A percentile compares a stretch with the other conserved stretches of the same genome.
These are phyloP conservation scores for Orchesella flavescens DNA, from an alignment of 2,888 invertebrate genomes.

Conservation along the genomic window DNA sequence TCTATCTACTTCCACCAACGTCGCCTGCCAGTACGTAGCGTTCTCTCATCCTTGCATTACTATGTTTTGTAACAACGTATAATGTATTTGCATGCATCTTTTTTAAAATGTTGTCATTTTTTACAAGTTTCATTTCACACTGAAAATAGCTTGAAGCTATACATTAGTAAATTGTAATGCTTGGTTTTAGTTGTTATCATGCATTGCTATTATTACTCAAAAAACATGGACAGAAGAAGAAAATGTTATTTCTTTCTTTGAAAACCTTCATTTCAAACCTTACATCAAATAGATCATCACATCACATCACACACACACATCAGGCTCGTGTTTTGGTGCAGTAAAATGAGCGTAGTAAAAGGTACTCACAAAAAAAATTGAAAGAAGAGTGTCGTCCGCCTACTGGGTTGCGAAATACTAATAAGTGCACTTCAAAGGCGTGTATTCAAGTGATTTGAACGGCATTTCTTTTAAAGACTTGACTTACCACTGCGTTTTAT, in stretches of 20 bases:
- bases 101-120: background rate
- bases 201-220: background rate
- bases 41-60: no score
- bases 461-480: background rate
- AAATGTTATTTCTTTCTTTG: background rate
- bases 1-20: no score
- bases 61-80: no score
- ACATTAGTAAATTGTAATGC: conserved; percentile 11
- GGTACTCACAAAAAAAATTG: background rate
- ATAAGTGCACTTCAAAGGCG: background rate
- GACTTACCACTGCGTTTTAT: background rate
- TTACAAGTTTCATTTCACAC: conserved; percentile 1
- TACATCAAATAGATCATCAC: no score
- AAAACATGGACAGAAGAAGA: background rate
- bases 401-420: background rate
- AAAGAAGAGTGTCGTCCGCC: background rate
- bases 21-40: no score
- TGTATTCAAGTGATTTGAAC: background rate
- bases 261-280: background rate
- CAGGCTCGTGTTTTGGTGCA: no score
- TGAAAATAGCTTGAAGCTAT: conserved; percentile 38
- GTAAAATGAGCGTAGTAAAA: background rate
- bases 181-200: background rate
- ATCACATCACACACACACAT: no score
- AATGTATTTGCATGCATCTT: background rate